Base-by-base conservation (phyloP, 2,113 vertebrate genomes). In the Corvus hawaiiensis region DNA sequence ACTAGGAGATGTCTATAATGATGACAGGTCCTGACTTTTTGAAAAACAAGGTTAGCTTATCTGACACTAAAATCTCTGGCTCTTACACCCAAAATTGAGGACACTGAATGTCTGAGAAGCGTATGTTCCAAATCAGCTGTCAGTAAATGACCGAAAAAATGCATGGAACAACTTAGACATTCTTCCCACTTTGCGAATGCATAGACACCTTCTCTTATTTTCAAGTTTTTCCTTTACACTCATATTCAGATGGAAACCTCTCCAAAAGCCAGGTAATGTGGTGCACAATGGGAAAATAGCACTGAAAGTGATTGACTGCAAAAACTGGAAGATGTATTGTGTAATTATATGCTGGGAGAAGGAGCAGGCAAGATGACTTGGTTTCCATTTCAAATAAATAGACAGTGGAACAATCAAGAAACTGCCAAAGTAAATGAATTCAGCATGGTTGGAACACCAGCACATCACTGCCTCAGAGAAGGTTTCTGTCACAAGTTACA, bases 381-480 rank as follows among this genome's bases (percentile, higher is more conserved):
- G 98, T 98, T 98, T 98, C 97, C 95, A 98, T 98, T 98, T 98
- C 95, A 98, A 98, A 98, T 97, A 97, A 98, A 98, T 96, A 98
- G 94, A 94, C 95, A 96, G 91, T 97, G 97, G 98, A 98, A 98
- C 97, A 97, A 97, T 94, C 68, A 96, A 86, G 82, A 95, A 97
- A 96, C 97, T 98, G 97, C 98, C 98, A 98, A 96, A 97, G 94
- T 96, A 98, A 98, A 97, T 98, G 86, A 97, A 98, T 98, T 97
- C 98, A 98, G 97, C 97, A 97, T 98, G 98, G 97, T 97, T 95
- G 95, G 95, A 98, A 97, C 96, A 97, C 97, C 97, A 98, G 96
- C 97, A 97, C 64, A 77, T 88, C 3, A 0, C 54, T 84, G 64
- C 95, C 93, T 97, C 76, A 89, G 93, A 97, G 94, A 93, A 89